A percentile compares a stretch with the other conserved stretches of the same genome.
Evolutionary conservation across 2,113 vertebrate genomes (phyloP).

Genomic region (Trochalopteron elliotii): DNA sequence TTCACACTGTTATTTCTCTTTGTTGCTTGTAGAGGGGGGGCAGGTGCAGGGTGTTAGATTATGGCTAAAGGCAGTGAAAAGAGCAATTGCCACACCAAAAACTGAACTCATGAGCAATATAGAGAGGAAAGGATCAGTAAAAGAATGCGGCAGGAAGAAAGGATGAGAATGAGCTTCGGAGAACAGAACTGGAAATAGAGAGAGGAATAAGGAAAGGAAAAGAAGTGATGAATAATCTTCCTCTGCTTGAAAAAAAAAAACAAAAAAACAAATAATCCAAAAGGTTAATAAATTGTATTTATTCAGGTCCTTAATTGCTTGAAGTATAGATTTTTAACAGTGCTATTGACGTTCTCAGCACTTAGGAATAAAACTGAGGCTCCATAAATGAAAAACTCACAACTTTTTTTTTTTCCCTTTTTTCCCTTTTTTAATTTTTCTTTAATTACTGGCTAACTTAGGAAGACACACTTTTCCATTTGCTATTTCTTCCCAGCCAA

Average conservation of each 20-base stretch:
- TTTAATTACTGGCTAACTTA: neutral
- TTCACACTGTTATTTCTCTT: neutral
- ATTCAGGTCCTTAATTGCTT: neutral
- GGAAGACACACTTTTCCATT: neutral
- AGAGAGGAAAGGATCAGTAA: neutral
- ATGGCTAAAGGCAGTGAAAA: neutral
- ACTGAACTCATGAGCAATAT: neutral
- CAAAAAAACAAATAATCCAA: neutral
- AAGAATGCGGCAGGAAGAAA: neutral
- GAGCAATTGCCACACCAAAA: neutral
- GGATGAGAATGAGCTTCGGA: neutral
- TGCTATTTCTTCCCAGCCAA: neutral
- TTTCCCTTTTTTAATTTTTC: too few species aligned
- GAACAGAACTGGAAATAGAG: neutral
- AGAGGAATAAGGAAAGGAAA: neutral
- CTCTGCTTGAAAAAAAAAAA: neutral
- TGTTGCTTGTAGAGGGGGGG: neutral
- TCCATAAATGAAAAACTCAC: neutral
- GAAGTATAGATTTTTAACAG: neutral
- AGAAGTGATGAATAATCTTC: neutral
- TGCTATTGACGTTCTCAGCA: neutral
- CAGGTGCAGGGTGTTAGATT: neutral
- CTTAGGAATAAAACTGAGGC: neutral
- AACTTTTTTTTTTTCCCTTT: rapidly evolving
- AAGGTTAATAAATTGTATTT: neutral